These are phyloP conservation scores for Ahaetulla prasina DNA, from an alignment of 2,113 vertebrate genomes.

Conservation along the genomic window DNA sequence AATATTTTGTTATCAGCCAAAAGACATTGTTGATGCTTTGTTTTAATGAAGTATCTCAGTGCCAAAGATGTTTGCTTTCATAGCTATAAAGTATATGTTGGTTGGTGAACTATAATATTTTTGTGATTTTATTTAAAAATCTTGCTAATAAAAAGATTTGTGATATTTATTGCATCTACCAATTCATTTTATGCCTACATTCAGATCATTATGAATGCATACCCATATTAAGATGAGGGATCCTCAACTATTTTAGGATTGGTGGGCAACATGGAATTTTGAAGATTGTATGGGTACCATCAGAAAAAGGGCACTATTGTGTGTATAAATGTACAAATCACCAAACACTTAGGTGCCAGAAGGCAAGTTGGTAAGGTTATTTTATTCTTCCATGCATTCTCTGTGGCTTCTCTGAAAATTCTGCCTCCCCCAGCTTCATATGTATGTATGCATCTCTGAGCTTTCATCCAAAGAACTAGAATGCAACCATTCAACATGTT, in stretches of 20 bases:
- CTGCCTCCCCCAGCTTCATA: background rate
- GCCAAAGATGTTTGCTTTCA: conserved; percentile 47
- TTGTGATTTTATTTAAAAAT: conserved; percentile 62
- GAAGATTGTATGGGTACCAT: background rate
- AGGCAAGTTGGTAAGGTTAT: background rate
- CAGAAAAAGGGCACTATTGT: background rate
- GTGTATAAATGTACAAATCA: background rate
- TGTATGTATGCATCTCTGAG: background rate
- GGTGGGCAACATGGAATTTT: background rate
- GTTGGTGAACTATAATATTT: conserved; percentile 60
- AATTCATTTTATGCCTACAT: conserved; percentile 17
- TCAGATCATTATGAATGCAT: background rate
- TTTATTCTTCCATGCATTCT: background rate
- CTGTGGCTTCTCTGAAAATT: background rate
- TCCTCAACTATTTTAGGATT: background rate
- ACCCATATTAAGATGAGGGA: background rate
- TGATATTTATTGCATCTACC: conserved; percentile 34
- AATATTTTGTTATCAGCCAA: conserved; percentile 38
- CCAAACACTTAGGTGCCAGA: background rate
- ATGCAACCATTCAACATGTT: background rate
- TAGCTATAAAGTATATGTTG: conserved; percentile 28
- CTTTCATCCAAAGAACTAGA: background rate
- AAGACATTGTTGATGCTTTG: conserved; percentile 47
- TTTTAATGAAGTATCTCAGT: conserved; percentile 63
- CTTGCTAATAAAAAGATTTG: conserved; percentile 27